Percentiles rank a stretch among this genome's conserved stretches.
These are phyloP conservation scores for Circaetus cinerascens DNA, from an alignment of 2,113 vertebrate species.

Conservation along the genomic window DNA sequence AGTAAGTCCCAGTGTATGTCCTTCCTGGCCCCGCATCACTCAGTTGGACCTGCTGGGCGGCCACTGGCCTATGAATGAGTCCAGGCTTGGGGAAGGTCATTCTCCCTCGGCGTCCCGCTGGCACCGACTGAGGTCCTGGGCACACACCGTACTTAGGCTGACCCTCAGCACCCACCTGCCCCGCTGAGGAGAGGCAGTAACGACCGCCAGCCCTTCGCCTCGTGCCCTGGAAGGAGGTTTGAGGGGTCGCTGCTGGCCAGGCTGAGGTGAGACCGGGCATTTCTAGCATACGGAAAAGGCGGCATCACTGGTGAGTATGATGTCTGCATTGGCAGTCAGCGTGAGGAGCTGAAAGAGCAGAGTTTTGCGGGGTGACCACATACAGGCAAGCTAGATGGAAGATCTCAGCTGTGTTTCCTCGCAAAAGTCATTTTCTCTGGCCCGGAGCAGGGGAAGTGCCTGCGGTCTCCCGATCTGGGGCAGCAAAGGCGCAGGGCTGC, in stretches of 20 bases:
- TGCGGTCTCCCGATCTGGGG: neutral
- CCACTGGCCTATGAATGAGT: neutral
- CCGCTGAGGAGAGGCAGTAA: neutral
- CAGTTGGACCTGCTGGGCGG: rapidly evolving
- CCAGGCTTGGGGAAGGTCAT: neutral
- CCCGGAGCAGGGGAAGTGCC: neutral
- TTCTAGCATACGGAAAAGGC: neutral
- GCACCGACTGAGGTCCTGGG: neutral
- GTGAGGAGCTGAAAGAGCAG: neutral
- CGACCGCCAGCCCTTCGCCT: neutral
- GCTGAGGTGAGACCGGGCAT: neutral
- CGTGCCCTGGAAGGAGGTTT: neutral
- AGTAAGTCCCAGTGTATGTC: neutral
- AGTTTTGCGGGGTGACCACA: neutral
- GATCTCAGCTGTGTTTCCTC: neutral
- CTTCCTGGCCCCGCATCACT: neutral
- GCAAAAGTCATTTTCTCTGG: neutral
- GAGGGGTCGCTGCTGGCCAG: neutral
- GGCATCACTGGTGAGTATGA: rapidly evolving
- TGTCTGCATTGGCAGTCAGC: neutral
- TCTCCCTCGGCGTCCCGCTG: neutral
- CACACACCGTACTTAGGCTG: neutral
- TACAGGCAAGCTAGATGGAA: neutral
- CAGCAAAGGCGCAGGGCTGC: neutral
- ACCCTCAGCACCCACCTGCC: neutral